These are phyloP conservation scores for Pachydiplax longipennis DNA, from an alignment of 2,888 invertebrate species.

Conservation along the genomic window DNA sequence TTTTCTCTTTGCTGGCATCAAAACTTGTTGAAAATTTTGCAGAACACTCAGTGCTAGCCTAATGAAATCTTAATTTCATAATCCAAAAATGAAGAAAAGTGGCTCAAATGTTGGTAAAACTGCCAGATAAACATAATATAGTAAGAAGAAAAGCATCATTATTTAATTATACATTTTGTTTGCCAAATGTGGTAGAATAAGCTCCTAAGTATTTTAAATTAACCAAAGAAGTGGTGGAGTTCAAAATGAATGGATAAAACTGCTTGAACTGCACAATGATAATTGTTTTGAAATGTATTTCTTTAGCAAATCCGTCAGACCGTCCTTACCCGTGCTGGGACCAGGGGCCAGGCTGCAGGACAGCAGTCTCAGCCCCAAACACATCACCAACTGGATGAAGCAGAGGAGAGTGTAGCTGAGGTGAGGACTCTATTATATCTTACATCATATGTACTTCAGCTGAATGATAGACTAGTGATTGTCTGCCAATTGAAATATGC, in stretches of 20 bases:
- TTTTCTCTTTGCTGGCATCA: too few relatives aligned
- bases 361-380: constrained; percentile 55
- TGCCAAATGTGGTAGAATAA: background rate
- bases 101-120: too few relatives aligned
- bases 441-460: too few relatives aligned
- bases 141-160: too few relatives aligned
- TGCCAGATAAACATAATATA: too few relatives aligned
- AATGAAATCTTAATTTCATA: too few relatives aligned
- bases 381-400: constrained; percentile 53
- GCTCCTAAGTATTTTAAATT: background rate
- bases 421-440: background rate
- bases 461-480: too few relatives aligned
- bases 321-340: constrained; percentile 79
- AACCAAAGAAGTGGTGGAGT: background rate
- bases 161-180: too few relatives aligned
- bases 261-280: background rate
- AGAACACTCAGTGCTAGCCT: too few relatives aligned
- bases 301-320: constrained; percentile 86
- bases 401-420: constrained; percentile 55
- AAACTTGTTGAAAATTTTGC: too few relatives aligned
- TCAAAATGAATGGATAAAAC: background rate
- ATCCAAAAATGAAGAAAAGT: too few relatives aligned
- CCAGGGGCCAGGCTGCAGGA: constrained; percentile 62
- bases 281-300: constrained; percentile 33
- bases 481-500: too few relatives aligned